Evolutionary conservation across 2,113 vertebrate genomes (phyloP), one percentile per base, ranked within the genome.

Genomic region (Cephalopholis sonnerati): DNA sequence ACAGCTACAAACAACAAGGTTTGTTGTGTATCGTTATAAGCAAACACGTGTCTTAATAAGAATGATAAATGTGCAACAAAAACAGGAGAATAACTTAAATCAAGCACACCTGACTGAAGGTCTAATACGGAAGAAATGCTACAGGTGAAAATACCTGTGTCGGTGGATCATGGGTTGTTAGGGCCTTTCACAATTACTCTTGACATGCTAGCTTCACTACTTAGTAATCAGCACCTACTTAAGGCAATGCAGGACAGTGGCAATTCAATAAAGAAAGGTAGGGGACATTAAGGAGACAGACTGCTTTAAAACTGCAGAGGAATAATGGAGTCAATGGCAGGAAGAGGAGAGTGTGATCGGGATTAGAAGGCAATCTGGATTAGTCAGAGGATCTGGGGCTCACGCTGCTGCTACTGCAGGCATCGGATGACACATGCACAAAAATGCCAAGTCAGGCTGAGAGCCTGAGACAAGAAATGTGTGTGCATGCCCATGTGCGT

Each of bases 301-400:
- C 24, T 55, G 29, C 39, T 73, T 20, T 25, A 46, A 76, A 77
- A 68, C 44, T 53, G 72, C 71, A 62, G 20, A 57, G 36, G 12
- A 80, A 72, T 79, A 85, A 74, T 6, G 16, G 54, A 87, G 46
- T 90, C 66, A 83, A 77, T 81, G 57, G 79, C 27, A 83, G 62
- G 67, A 78, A 86, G 75, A 79, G 55, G 85, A 76, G 62, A 71
- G 66, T 74, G 79, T 44, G 54, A 76, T 73, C 24, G 10, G 85
- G 89, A 91, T 87, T 90, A 91, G 77, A 77, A 76, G 67, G 71
- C 87, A 89, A 83, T 89, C 87, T 66, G 91, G 89, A 86, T 91
- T 83, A 91, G 84, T 85, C 77, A 32, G 77, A 82, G 82, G 69
- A 87, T 84, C 67, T 84, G 59, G 20, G 16, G 68, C 71, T 75